Conservation (phyloP, 2,797 vertebrate species). For the Artibeus lituratus region DNA sequence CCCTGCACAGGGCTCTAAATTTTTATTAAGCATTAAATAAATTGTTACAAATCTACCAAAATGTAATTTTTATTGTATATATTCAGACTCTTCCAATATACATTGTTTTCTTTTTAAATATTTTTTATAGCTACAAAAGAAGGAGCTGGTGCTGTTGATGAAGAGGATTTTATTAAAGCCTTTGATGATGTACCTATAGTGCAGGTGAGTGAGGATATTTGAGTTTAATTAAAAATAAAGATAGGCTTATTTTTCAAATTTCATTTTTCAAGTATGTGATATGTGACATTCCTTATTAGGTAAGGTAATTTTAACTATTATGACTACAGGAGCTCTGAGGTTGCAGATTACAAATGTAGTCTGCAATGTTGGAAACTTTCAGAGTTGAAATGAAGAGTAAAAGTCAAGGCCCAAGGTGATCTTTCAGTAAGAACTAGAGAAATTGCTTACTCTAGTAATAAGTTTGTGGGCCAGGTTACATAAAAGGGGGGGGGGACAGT, state of each 20-base stretch:
- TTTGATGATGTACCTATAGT: conserved; percentile 94
- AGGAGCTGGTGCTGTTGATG: conserved; percentile 95
- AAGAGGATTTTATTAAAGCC: conserved; percentile 96
- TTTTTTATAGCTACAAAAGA: conserved; percentile 87
- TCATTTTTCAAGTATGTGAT: not conserved
- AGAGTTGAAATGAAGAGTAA: not conserved
- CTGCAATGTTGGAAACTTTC: not conserved
- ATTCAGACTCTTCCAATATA: conserved; percentile 16
- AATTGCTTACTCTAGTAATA: not conserved
- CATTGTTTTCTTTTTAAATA: conserved; percentile 39
- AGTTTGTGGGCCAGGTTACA: not conserved
- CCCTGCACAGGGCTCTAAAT: not conserved
- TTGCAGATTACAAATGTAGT: not conserved
- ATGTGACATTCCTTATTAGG: not conserved
- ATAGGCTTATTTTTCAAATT: not conserved
- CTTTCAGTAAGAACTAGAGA: not conserved
- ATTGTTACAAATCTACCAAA: conserved; percentile 41
- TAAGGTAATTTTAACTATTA: not conserved
- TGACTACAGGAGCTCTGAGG: not conserved
- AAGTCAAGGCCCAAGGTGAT: not conserved
- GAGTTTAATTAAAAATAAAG: not conserved
- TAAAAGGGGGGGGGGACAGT: not conserved
- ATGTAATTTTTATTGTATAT: not conserved
- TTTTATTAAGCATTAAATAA: not conserved
- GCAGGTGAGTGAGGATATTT: conserved; percentile 84